Conservation (phyloP, 2,888 invertebrate species). For the Lydus trimaculatus region DNA sequence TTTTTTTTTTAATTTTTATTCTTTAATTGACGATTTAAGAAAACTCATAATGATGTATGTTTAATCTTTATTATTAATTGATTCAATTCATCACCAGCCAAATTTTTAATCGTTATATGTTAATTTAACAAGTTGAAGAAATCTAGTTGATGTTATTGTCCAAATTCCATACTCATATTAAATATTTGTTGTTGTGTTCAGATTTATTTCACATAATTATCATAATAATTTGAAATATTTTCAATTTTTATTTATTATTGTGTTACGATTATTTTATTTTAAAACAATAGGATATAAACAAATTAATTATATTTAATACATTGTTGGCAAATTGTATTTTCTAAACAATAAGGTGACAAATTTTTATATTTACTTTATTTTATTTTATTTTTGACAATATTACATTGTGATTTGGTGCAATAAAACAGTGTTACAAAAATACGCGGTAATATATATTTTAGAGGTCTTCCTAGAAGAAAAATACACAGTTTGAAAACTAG, state of each 20-base stretch:
- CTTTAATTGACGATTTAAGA: background rate
- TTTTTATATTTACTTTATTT: too few relatives aligned
- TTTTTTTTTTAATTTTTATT: too few relatives aligned
- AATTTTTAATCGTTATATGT: conserved; percentile 2
- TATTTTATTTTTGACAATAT: background rate
- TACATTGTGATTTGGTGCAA: background rate
- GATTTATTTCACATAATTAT: background rate
- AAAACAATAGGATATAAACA: background rate
- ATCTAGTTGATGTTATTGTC: background rate
- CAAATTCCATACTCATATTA: background rate
- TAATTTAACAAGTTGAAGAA: conserved; percentile 1
- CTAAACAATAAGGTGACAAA: background rate
- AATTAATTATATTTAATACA: background rate
- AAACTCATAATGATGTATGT: background rate
- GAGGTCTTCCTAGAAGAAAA: too few relatives aligned
- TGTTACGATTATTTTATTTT: background rate
- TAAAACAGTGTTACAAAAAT: background rate
- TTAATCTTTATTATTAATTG: background rate
- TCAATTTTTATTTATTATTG: too few relatives aligned
- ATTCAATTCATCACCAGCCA: background rate
- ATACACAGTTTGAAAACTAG: too few relatives aligned
- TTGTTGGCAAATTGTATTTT: background rate
- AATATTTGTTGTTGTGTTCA: background rate
- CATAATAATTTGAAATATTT: background rate
- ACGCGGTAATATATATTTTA: too few relatives aligned